Evolutionary conservation across 2,113 vertebrate genomes (phyloP), one percentile per base, ranked within the genome.

Genomic region (Epinephelus fuscoguttatus): DNA sequence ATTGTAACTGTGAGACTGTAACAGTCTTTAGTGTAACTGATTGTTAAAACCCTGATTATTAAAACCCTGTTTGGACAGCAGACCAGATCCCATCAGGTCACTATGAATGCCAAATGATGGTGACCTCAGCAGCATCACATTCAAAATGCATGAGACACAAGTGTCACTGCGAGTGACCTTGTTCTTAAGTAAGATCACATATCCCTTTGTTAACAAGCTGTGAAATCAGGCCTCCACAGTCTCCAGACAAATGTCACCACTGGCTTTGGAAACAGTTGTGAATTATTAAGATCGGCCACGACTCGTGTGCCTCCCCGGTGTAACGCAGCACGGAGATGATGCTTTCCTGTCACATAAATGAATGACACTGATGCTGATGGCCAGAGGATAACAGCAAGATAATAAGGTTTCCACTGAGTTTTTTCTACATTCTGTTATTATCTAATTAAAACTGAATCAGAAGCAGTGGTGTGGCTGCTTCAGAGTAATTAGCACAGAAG

Each of bases 241-340:
- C 64, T 47, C 67, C 18, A 40, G 64, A 88, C 67, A 66, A 55
- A 84, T 82, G 80, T 85, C 79, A 47, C 61, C 40, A 45, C 74
- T 19, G 76, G 64, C 45, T 70, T 73, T 73, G 50, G 53, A 45
- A 67, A 81, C 55, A 63, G 67, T 49, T 27, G 53, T 93, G 27
- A 84, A 93, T 91, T 92, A 92, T 93, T 93, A 52, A 92, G 71
- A 3, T 3, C 10, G 56, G n/a, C 42, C 69, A 37, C 67, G 50
- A 55, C 71, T 69, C 81, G n/a, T 40, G 50, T 84, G 60, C 57
- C 70, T 61, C 47, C 11, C 1, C 33, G 10, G 33, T 70, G 71
- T 79, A 80, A 75, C 30, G 2, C 25, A 12, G 56, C 42, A 67
- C 45, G 0, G n/a, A 42, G 27, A 17, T 9, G 49, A 70, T 50